Percentiles rank a stretch among this genome's conserved stretches.
phyloP scores from a whole-genome alignment of 2,888 invertebrate species.

The Drosophila mimica region DNA sequence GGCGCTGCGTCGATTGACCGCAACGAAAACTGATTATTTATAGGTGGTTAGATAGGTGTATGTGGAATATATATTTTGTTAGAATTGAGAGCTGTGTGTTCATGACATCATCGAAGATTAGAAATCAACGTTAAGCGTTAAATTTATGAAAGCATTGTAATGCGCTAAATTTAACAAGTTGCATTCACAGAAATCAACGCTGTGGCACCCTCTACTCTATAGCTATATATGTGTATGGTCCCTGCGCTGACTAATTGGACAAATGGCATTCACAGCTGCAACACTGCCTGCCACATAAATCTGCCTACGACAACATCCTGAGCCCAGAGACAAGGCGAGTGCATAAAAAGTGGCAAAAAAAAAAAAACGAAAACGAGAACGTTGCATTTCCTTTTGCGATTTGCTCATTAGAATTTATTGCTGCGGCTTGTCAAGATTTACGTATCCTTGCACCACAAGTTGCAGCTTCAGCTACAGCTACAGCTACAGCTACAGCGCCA shows the following conservation, averaged over 20 bases:
- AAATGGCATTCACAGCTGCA: constrained; percentile 78
- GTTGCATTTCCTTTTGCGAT: constrained; percentile 76
- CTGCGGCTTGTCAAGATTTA: constrained; percentile 81
- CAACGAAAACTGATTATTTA: constrained; percentile 56
- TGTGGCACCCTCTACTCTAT: neutral
- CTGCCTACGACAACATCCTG: constrained; percentile 73
- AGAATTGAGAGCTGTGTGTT: constrained; percentile 26
- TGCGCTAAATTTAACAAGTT: constrained; percentile 78
- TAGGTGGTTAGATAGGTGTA: constrained; percentile 20
- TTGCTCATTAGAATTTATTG: constrained; percentile 82
- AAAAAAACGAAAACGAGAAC: constrained; percentile 43
- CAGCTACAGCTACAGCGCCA: constrained; percentile 20
- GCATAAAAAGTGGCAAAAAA: constrained; percentile 3
- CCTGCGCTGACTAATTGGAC: constrained; percentile 72
- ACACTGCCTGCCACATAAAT: constrained; percentile 61
- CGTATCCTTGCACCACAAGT: constrained; percentile 76
- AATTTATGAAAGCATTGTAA: constrained; percentile 76
- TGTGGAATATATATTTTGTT: constrained; percentile 1
- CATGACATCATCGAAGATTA: constrained; percentile 72
- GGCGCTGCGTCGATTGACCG: constrained; percentile 43
- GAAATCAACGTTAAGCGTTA: constrained; percentile 45
- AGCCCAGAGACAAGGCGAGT: constrained; percentile 27
- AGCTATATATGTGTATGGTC: constrained; percentile 4
- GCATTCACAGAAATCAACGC: constrained; percentile 34
- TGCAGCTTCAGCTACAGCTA: constrained; percentile 41